Evolutionary conservation across 2,113 vertebrate genomes (phyloP).

Genomic region (Platichthys flesus): DNA sequence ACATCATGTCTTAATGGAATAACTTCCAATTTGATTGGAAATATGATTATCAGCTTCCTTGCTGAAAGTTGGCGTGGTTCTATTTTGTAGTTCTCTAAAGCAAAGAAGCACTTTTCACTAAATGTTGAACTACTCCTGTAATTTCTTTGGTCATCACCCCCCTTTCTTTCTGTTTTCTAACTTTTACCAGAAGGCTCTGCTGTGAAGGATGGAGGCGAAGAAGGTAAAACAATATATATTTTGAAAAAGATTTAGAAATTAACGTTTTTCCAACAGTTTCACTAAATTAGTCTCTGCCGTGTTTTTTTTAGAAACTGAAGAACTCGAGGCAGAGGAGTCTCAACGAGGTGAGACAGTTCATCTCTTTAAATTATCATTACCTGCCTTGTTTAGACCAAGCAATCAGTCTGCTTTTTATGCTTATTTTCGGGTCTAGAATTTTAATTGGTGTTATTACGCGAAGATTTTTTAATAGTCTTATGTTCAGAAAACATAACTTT

Average conservation of each 20-base stretch:
- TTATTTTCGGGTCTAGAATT: background rate
- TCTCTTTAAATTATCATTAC: background rate
- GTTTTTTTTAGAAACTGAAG: constrained; percentile 55
- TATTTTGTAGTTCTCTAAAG: background rate
- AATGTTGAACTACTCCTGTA: background rate
- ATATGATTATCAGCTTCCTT: background rate
- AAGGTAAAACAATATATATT: constrained; percentile 32
- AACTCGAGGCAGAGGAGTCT: constrained; percentile 25
- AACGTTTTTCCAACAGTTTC: background rate
- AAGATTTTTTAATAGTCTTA: no score
- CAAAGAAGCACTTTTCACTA: background rate
- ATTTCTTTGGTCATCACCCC: background rate
- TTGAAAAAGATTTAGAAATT: background rate
- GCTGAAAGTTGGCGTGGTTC: no score
- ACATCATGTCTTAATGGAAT: background rate
- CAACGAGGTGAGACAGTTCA: constrained; percentile 47
- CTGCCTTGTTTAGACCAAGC: background rate
- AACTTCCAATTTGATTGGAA: background rate
- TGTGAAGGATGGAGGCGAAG: constrained; percentile 37
- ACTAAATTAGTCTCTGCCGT: background rate
- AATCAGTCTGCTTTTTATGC: background rate
- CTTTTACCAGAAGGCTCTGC: constrained; percentile 29
- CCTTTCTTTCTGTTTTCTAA: background rate
- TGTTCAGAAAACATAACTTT: no score
- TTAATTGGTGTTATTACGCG: no score